phyloP scores from a whole-genome alignment of 2,888 invertebrate species.

The Leptothorax acervorum region DNA sequence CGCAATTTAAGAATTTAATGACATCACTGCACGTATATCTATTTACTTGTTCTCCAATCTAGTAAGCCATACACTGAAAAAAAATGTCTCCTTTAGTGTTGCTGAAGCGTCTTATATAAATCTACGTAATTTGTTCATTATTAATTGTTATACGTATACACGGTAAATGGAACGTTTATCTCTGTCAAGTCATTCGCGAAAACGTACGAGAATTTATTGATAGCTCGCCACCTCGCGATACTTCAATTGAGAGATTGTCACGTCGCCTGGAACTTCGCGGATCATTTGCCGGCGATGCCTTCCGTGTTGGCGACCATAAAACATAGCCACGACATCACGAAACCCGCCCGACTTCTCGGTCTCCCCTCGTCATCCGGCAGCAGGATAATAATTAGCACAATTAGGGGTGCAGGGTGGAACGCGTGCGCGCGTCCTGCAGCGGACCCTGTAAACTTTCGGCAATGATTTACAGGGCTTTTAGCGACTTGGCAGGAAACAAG shows the following conservation, averaged over 20 bases:
- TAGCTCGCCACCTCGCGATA: neutral
- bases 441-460: constrained; percentile 71
- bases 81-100: neutral
- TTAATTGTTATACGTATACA: neutral
- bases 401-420: constrained; percentile 67
- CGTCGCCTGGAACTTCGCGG: constrained; percentile 52
- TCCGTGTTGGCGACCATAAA: constrained; percentile 75
- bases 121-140: neutral
- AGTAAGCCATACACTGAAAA: neutral
- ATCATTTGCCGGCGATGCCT: constrained; percentile 47
- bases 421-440: constrained; percentile 61
- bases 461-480: constrained; percentile 76
- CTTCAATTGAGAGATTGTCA: constrained; percentile 57
- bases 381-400: constrained; percentile 79
- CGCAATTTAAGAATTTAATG: neutral
- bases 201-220: neutral
- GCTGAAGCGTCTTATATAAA: neutral
- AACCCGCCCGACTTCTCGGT: constrained; percentile 55
- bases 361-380: constrained; percentile 62
- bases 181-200: neutral
- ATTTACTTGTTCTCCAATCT: neutral
- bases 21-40: neutral
- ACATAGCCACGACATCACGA: constrained; percentile 67
- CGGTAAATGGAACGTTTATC: neutral
- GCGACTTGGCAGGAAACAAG: constrained; percentile 60